These are phyloP conservation scores for Anarsia innoxiella DNA, from an alignment of 2,888 invertebrate species.

Conservation along the genomic window DNA sequence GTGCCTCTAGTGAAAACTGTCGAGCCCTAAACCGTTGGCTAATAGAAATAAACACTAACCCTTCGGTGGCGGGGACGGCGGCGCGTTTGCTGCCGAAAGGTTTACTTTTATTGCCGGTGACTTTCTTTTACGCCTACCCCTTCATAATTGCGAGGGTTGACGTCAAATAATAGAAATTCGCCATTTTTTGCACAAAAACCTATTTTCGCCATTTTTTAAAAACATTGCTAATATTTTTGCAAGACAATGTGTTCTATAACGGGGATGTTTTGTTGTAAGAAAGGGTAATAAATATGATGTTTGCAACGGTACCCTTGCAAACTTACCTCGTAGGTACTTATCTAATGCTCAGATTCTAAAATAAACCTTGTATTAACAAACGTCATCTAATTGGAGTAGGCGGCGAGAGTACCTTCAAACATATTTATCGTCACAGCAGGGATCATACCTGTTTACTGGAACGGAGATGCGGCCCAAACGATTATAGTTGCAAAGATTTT, in stretches of 20 bases:
- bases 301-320: too few relatives aligned
- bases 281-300: too few relatives aligned
- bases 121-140: constrained; percentile 64
- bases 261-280: constrained; percentile 17
- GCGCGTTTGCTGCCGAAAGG: constrained; percentile 63
- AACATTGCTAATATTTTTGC: constrained; percentile 35
- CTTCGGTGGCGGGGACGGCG: constrained; percentile 65
- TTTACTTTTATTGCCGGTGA: constrained; percentile 66
- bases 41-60: constrained; percentile 68
- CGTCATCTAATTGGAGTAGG: neutral
- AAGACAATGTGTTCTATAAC: too few relatives aligned
- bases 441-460: constrained; percentile 31
- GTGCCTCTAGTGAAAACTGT: constrained; percentile 36
- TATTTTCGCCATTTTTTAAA: too few relatives aligned
- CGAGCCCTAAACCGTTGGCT: constrained; percentile 49
- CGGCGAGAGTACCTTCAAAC: constrained; percentile 24
- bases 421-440: constrained; percentile 58
- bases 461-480: constrained; percentile 36
- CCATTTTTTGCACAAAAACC: constrained; percentile 41
- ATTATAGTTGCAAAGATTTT: constrained; percentile 38
- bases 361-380: constrained; percentile 1
- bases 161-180: constrained; percentile 43
- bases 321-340: too few relatives aligned
- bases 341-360: too few relatives aligned
- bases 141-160: constrained; percentile 63